Conservation (phyloP, 1,140 invertebrate genomes). For the Drosophila bipectinata region DNA sequence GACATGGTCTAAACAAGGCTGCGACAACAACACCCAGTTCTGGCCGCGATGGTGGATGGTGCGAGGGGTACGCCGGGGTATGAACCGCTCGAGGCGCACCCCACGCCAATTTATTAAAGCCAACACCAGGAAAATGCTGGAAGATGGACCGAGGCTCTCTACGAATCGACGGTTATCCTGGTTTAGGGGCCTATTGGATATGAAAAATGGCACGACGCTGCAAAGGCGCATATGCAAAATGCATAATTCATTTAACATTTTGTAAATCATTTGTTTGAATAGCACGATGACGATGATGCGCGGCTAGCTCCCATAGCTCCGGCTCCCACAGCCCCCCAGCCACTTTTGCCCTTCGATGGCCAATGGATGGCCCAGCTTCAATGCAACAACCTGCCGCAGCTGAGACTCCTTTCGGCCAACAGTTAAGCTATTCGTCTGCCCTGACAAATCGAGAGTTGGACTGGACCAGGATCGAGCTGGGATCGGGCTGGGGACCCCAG, state of each 20-base stretch:
- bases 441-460: constrained; percentile 70
- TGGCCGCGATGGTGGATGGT: constrained; percentile 1
- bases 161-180: constrained; percentile 9
- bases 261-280: constrained; percentile 84
- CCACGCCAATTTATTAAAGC: constrained; percentile 81
- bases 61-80: neutral
- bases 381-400: constrained; percentile 41
- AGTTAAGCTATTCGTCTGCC: constrained; percentile 76
- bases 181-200: constrained; percentile 44
- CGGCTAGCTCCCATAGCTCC: constrained; percentile 33
- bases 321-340: constrained; percentile 21
- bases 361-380: constrained; percentile 1
- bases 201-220: constrained; percentile 72
- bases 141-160: constrained; percentile 35
- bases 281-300: constrained; percentile 77
- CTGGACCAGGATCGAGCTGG: constrained; percentile 9
- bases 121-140: constrained; percentile 62
- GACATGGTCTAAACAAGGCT: constrained; percentile 47
- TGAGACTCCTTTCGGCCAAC: constrained; percentile 42
- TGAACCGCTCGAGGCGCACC: constrained; percentile 66
- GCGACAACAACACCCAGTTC: constrained; percentile 49
- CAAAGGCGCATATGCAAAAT: constrained; percentile 76
- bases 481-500: constrained; percentile 7
- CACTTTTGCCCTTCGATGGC: constrained; percentile 15
- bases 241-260: constrained; percentile 84